Conservation (phyloP, 2,888 invertebrate genomes). For the Ceramica pisi region DNA sequence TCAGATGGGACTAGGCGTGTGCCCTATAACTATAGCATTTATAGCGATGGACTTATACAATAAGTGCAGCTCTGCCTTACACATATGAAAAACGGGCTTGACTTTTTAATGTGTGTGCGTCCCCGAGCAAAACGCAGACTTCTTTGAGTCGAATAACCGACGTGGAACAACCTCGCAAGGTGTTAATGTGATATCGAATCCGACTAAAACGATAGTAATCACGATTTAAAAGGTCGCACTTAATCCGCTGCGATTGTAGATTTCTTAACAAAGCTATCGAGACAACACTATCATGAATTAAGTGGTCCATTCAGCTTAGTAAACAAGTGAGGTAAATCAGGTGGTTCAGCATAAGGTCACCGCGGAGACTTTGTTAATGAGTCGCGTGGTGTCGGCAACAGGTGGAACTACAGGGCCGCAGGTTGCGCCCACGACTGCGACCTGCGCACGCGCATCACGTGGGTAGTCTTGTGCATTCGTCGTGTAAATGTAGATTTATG, state of each 20-base stretch:
- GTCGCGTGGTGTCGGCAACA: background rate
- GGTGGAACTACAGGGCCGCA: background rate
- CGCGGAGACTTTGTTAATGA: conserved; percentile 22
- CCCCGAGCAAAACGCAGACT: too few species aligned
- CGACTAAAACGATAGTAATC: conserved; percentile 5
- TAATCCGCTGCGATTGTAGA: background rate
- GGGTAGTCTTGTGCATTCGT: conserved; percentile 2
- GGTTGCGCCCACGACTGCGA: conserved; percentile 5
- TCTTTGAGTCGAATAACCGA: too few species aligned
- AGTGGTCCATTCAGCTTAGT: conserved; percentile 3
- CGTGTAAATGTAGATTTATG: conserved; percentile 33
- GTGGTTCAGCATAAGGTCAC: conserved; percentile 22
- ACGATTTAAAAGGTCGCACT: conserved; percentile 5
- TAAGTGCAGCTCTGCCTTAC: too few species aligned
- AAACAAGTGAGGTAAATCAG: conserved; percentile 10
- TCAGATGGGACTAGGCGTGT: too few species aligned
- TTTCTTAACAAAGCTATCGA: background rate
- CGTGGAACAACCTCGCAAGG: too few species aligned
- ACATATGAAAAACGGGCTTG: too few species aligned
- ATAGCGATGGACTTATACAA: too few species aligned
- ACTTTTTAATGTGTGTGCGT: too few species aligned
- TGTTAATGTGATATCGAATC: background rate
- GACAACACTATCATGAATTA: conserved; percentile 5
- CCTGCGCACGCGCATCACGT: conserved; percentile 29
- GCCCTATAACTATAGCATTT: too few species aligned